Conservation (phyloP, 64 coral and sea anemone genomes). For the Stichodactyla mertensii region DNA sequence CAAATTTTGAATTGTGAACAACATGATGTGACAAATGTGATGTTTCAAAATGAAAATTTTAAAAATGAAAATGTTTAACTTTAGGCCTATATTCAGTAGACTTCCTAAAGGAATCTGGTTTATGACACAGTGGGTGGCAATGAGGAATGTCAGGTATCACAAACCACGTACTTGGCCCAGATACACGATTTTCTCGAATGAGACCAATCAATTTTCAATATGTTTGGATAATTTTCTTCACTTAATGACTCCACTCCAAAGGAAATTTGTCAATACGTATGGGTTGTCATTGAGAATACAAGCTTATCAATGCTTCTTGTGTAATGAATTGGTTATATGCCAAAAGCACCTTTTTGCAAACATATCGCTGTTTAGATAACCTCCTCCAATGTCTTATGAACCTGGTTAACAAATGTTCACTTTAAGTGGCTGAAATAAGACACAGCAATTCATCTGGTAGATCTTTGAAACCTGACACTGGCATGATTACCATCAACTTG, state of each 20-base stretch:
- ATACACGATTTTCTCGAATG: not conserved
- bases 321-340: no score
- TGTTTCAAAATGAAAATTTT: not conserved
- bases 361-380: no score
- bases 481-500: no score
- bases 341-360: no score
- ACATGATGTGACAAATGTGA: not conserved
- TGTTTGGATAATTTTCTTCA: not conserved
- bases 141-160: not conserved
- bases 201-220: not conserved
- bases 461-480: no score
- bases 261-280: no score
- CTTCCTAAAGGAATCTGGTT: not conserved
- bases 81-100: not conserved
- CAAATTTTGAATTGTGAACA: not conserved
- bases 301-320: no score
- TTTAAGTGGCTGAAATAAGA: no score
- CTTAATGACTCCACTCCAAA: not conserved
- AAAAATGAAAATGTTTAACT: not conserved
- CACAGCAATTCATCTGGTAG: no score
- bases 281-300: no score
- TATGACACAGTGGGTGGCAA: not conserved
- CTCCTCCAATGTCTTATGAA: no score
- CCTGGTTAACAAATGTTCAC: no score
- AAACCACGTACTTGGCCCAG: not conserved